Conservation (phyloP, 2,888 invertebrate species). For the Caenorhabditis sp. region DNA sequence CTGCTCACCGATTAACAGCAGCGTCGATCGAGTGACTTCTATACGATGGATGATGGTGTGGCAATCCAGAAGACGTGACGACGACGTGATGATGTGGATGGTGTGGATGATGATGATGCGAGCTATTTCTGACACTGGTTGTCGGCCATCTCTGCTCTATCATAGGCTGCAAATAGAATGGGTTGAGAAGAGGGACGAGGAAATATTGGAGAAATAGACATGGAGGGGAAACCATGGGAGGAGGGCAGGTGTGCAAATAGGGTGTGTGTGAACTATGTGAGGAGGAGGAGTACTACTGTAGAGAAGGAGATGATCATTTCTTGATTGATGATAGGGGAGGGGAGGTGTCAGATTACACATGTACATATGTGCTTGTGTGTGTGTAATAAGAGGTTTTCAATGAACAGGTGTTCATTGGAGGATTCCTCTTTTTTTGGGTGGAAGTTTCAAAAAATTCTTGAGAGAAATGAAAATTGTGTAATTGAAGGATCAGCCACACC, state of each 20-base stretch:
- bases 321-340: slow-evolving; percentile 15
- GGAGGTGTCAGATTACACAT: slow-evolving; percentile 3
- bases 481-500: too few relatives aligned
- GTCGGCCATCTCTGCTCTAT: slow-evolving; percentile 70
- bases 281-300: neutral
- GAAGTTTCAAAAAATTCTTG: too few relatives aligned
- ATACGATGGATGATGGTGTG: slow-evolving; percentile 12
- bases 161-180: slow-evolving; percentile 70
- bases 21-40: slow-evolving; percentile 61
- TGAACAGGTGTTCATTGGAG: neutral
- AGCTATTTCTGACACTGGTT: slow-evolving; percentile 40
- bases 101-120: neutral
- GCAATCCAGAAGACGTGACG: neutral
- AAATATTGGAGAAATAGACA: neutral
- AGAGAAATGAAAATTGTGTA: too few relatives aligned
- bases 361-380: neutral
- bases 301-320: slow-evolving; percentile 18
- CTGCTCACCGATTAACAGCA: slow-evolving; percentile 48
- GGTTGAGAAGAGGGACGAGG: neutral
- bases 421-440: neutral
- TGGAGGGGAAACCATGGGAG: neutral
- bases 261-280: slow-evolving; percentile 40
- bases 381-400: neutral
- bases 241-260: slow-evolving; percentile 45
- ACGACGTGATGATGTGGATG: slow-evolving; percentile 7